Base-by-base conservation (phyloP, 1,140 invertebrate species). In the Cydia pomonella region DNA sequence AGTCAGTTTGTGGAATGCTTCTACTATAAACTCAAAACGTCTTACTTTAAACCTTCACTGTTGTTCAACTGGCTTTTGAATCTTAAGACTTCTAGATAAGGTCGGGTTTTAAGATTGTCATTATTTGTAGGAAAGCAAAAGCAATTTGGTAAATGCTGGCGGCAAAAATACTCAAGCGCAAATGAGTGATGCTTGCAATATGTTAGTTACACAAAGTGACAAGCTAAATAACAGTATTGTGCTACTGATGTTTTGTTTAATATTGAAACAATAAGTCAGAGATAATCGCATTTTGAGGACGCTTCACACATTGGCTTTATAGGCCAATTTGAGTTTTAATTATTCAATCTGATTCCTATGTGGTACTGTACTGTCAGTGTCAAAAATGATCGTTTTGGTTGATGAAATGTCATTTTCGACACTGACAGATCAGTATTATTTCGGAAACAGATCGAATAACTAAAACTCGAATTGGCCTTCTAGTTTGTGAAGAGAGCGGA, bases 171-270 rank as follows among this genome's bases (percentile, higher is more conserved):
- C 27, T 77, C 63, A 59, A 12, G 21, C 47, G 21, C 47, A 29
- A 74, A 71, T 81, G 77, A 84, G 72, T 79, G 83, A 83, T 84
- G 82, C 75, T 77, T 44, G 79, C 73, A 77, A 83, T 85, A 82
- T 81, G 74, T 85, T 82, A 81, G 75, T 62, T 73, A 76, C 33
- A 77, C 76, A 80, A 80, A 79, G 72, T 77, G 78, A 84, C 77
- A 81, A 74, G 72, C 72, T 73, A 80, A 84, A 79, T 83, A 75
- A 82, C 77, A 77, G 75, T 75, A 80, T 79, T 83, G 72, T 79
- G 81, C 82, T 84, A 83, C 84, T 72, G 82, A 79, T 75, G 62
- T 38, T 73, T 29, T 82, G 79, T 80, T 80, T 69, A 33, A 33
- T 18, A 69, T 69, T 73, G 50, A 73, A 73, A 73, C 50, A 73